Base-by-base conservation (phyloP, 1,140 invertebrate genomes). In the Musca domestica region DNA sequence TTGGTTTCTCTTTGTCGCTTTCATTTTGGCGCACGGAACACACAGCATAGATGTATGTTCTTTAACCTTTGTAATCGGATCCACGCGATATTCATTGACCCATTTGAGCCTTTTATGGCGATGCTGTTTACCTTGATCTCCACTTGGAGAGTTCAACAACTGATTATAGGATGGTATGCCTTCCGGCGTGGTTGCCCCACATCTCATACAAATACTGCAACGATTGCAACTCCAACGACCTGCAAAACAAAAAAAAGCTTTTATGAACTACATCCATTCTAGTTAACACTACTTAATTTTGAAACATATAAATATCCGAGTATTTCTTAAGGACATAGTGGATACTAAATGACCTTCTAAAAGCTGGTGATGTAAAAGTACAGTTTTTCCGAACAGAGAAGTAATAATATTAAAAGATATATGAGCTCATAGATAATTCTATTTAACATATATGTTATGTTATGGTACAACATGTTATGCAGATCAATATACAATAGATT, bases 141-240 rank as follows among this genome's bases (percentile, higher is more conserved):
- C 27, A 56, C 66, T 47, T 25, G 64, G 61, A 51, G 66, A 27
- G 14, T 22, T 56, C n/a, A 49, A 71, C 58, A 22, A 51, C 5
- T 48, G 68, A 2, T 51, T 54, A 2, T 23, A 61, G 25, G 68
- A 68, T 7, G 71, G 71, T 63, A 80, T 54, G 10, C 80, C 80
- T 56, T 81, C 80, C 4, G 86, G 84, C 17, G 77, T 76, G 1
- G 83, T 84, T 63, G 85, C 81, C 22, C 85, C 85, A 74, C 86
- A 87, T 66, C 85, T 84, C 72, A 85, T 85, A 71, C 91, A 93
- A 41, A 90, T 78, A 9, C 89, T 87, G 80, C 92, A 95, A 69
- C 90, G 88, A 69, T 87, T 87, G 83, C 95, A 98, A 74, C 95
- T 91, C 95, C 95, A 98, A 22, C 92, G 88, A 15, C 95, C 86